phyloP scores from a whole-genome alignment of 2,888 invertebrate species.

The Abscondita cerata region DNA sequence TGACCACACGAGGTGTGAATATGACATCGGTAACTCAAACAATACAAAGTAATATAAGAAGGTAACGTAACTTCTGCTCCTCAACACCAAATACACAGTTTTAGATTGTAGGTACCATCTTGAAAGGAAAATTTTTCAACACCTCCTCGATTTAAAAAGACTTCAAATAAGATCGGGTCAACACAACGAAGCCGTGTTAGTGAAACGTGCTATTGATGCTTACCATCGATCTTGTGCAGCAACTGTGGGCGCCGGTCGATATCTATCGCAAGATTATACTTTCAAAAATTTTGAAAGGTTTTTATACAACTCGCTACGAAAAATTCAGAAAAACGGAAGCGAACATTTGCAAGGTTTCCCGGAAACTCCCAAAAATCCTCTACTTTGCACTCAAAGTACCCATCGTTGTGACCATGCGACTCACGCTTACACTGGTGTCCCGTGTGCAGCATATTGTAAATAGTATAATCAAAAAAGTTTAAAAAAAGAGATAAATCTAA shows the following conservation, averaged over 20 bases:
- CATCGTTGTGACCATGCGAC: constrained; percentile 91
- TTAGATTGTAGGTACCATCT: constrained; percentile 77
- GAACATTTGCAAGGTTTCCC: constrained; percentile 63
- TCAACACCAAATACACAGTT: not conserved
- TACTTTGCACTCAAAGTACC: constrained; percentile 85
- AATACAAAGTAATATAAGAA: constrained; percentile 84
- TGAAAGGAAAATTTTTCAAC: constrained; percentile 92
- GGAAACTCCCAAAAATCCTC: constrained; percentile 69
- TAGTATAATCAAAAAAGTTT: constrained; percentile 54
- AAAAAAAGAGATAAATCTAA: constrained; percentile 21
- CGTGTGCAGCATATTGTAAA: constrained; percentile 88
- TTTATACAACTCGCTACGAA: constrained; percentile 83
- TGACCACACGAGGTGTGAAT: constrained; percentile 67
- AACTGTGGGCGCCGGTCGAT: constrained; percentile 69
- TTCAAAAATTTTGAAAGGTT: constrained; percentile 87
- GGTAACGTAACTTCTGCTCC: constrained; percentile 59
- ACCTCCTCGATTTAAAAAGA: constrained; percentile 88
- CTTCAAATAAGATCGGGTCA: constrained; percentile 90
- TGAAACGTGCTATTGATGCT: constrained; percentile 86
- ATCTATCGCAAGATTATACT: constrained; percentile 70
- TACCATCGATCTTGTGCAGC: constrained; percentile 79
- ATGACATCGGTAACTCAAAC: constrained; percentile 87
- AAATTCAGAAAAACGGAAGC: constrained; percentile 75
- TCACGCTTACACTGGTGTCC: constrained; percentile 89
- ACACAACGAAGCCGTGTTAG: constrained; percentile 85